Percentiles rank a stretch among this genome's conserved stretches.
Conservation (phyloP, 64 coral and sea anemone species). For the Trachythela sp. region DNA sequence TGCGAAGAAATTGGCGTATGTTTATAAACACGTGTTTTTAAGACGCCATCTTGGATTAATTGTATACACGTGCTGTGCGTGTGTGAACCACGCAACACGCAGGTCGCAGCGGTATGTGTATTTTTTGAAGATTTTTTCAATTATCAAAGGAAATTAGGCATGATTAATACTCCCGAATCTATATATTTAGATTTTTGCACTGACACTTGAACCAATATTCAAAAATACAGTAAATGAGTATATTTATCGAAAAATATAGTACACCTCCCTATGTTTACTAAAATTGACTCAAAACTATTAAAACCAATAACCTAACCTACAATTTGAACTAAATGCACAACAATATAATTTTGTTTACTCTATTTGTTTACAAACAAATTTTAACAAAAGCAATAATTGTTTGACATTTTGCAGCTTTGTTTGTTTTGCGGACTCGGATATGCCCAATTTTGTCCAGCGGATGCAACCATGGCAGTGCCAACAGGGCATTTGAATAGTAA, state of each 20-base stretch:
- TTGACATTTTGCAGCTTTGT: neutral
- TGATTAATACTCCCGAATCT: too few relatives aligned
- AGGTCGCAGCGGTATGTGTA: neutral
- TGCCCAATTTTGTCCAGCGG: neutral
- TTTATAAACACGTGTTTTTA: neutral
- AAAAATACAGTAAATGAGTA: too few relatives aligned
- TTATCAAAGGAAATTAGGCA: too few relatives aligned
- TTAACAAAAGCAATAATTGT: neutral
- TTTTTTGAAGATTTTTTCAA: too few relatives aligned
- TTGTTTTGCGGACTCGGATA: neutral
- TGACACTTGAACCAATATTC: too few relatives aligned
- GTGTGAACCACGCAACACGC: neutral
- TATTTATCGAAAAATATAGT: too few relatives aligned
- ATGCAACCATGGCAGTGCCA: neutral
- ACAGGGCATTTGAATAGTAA: neutral
- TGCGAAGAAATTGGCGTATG: neutral
- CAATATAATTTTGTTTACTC: too few relatives aligned
- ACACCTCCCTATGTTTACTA: too few relatives aligned
- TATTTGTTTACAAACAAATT: neutral
- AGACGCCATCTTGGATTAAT: neutral
- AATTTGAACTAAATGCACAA: too few relatives aligned
- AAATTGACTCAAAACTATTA: too few relatives aligned
- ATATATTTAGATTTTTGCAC: too few relatives aligned
- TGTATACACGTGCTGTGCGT: neutral
- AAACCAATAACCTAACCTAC: too few relatives aligned